Evolutionary conservation across 2,888 invertebrate genomes (phyloP).

Genomic region (Parthenolecanium corni): DNA sequence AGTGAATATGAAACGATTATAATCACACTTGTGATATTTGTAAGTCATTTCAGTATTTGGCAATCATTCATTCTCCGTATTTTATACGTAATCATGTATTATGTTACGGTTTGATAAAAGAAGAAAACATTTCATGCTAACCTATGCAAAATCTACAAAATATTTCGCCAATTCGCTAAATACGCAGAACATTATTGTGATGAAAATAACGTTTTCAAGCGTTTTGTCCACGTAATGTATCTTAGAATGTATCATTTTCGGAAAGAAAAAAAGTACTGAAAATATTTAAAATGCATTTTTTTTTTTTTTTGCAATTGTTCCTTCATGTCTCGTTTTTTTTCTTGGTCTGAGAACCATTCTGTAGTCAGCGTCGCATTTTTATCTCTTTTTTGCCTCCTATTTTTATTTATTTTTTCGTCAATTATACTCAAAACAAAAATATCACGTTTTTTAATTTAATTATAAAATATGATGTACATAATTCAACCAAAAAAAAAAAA

Average conservation of each 20-base stretch:
- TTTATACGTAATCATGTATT: neutral
- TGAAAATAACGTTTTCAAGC: neutral
- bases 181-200: too few relatives aligned
- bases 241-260: too few relatives aligned
- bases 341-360: constrained; percentile 13
- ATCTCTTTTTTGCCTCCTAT: constrained; percentile 11
- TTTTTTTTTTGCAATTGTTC: constrained; percentile 14
- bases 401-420: constrained; percentile 21
- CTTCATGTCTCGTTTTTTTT: constrained; percentile 10
- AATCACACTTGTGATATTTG: neutral
- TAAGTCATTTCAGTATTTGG: neutral
- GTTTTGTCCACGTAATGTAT: neutral
- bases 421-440: constrained; percentile 20
- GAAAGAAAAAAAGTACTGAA: constrained; percentile 4
- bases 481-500: neutral
- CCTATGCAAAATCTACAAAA: neutral
- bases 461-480: neutral
- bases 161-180: neutral
- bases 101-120: neutral
- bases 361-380: constrained; percentile 28
- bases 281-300: constrained; percentile 23
- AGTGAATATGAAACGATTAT: neutral
- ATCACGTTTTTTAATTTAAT: constrained; percentile 28
- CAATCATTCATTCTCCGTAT: neutral
- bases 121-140: neutral